These are phyloP conservation scores for Epizoanthus scotinus DNA, from an alignment of 92 coral and sea anemone species.

Conservation along the genomic window DNA sequence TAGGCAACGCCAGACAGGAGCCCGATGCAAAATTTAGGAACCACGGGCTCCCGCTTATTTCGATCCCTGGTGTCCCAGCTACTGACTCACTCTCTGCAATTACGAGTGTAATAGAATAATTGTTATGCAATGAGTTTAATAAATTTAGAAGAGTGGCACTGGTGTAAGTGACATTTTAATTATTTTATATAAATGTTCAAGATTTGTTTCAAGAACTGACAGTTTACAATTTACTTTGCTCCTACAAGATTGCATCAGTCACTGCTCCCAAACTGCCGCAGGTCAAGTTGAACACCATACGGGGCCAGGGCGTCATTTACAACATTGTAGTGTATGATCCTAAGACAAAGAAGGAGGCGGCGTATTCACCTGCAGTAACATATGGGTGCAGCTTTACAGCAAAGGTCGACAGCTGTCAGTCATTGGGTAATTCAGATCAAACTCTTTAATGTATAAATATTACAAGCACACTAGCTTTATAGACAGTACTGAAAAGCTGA, in stretches of 20 bases:
- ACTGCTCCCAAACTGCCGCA: conserved; percentile 65
- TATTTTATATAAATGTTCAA: neutral
- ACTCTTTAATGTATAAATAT: too few species aligned
- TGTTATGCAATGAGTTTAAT: too few species aligned
- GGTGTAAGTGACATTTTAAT: too few species aligned
- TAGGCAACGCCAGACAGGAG: too few species aligned
- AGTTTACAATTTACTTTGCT: too few species aligned
- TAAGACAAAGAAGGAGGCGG: conserved; percentile 64
- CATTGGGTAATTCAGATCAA: conserved; percentile 55
- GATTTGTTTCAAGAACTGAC: neutral
- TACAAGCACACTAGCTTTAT: neutral
- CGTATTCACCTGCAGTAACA: conserved; percentile 82
- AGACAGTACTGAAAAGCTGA: neutral
- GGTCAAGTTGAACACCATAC: conserved; percentile 67
- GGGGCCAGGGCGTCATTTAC: conserved; percentile 89
- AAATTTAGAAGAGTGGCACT: neutral
- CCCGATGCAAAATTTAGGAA: too few species aligned
- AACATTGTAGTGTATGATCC: conserved; percentile 90
- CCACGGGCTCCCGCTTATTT: too few species aligned
- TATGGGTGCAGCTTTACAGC: conserved; percentile 90
- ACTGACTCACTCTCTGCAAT: too few species aligned
- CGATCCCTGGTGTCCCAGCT: too few species aligned
- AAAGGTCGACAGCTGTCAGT: conserved; percentile 72
- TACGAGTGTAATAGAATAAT: too few species aligned
- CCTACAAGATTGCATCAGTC: conserved; percentile 59